Conservation (phyloP, 2,888 invertebrate genomes). For the Cosmia pyralina region DNA sequence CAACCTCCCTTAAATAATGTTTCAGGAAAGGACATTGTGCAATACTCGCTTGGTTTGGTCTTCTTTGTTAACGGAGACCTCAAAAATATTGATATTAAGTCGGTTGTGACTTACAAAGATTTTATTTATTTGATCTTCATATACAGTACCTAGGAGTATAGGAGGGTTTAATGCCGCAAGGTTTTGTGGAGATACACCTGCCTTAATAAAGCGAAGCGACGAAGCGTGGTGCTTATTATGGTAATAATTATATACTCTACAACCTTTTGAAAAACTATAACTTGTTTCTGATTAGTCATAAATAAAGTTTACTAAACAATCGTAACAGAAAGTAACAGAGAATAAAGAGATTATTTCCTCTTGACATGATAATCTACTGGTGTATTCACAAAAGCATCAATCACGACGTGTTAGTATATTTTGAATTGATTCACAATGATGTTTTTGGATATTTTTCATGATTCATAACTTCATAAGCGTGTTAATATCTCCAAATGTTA, state of each 20-base stretch:
- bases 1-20: constrained; percentile 14
- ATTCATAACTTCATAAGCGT: too few species aligned
- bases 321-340: neutral
- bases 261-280: neutral
- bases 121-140: neutral
- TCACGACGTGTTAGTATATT: neutral
- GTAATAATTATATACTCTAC: neutral
- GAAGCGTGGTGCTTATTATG: neutral
- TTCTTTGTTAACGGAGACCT: constrained; percentile 2
- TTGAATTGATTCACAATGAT: neutral
- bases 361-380: neutral
- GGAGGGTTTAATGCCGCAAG: neutral
- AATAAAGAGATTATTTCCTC: neutral
- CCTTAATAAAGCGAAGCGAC: neutral
- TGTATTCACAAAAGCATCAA: neutral
- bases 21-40: constrained; percentile 21
- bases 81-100: neutral
- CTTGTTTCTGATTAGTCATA: neutral
- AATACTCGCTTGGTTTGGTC: constrained; percentile 17
- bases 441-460: neutral
- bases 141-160: too few species aligned
- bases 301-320: too few species aligned
- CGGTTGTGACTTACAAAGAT: neutral
- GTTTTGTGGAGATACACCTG: neutral
- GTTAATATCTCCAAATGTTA: too few species aligned